Evolutionary conservation across 2,888 invertebrate species (phyloP).

Genomic region (Drosophila subsilvestris): DNA sequence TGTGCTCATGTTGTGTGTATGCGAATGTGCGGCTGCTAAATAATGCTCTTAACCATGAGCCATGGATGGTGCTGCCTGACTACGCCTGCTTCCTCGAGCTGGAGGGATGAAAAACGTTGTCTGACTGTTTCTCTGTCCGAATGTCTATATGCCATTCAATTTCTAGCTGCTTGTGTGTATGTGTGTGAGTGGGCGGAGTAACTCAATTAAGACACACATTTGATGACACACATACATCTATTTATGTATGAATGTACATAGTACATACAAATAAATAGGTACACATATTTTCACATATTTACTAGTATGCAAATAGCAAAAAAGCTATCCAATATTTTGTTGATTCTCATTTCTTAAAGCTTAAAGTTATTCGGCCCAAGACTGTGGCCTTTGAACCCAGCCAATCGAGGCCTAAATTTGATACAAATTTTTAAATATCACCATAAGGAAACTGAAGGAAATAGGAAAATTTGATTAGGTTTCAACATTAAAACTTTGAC

Average conservation of each 20-base stretch:
- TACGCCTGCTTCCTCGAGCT: constrained; percentile 15
- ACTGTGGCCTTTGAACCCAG: neutral
- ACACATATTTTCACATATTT: neutral
- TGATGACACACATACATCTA: constrained; percentile 81
- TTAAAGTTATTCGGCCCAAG: neutral
- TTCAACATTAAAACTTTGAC: too few relatives aligned
- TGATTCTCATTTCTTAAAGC: neutral
- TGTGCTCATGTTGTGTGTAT: constrained; percentile 31
- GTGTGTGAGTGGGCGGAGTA: constrained; percentile 82
- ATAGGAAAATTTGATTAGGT: neutral
- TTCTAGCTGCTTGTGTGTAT: constrained; percentile 40
- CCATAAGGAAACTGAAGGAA: neutral
- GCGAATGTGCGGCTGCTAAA: constrained; percentile 46
- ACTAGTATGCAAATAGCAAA: neutral
- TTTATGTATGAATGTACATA: constrained; percentile 27
- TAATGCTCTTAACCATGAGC: constrained; percentile 76
- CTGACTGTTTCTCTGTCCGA: constrained; percentile 49
- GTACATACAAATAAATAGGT: constrained; percentile 10
- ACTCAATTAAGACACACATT: constrained; percentile 85
- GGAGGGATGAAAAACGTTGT: constrained; percentile 70
- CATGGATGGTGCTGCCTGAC: constrained; percentile 41
- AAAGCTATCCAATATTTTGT: neutral
- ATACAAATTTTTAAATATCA: too few relatives aligned
- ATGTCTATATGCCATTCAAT: constrained; percentile 54
- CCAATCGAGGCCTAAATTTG: too few relatives aligned